A percentile compares a stretch with the other conserved stretches of the same genome.
Evolutionary conservation across 2,797 vertebrate species (phyloP).

Genomic region (Micrastur ruficollis): DNA sequence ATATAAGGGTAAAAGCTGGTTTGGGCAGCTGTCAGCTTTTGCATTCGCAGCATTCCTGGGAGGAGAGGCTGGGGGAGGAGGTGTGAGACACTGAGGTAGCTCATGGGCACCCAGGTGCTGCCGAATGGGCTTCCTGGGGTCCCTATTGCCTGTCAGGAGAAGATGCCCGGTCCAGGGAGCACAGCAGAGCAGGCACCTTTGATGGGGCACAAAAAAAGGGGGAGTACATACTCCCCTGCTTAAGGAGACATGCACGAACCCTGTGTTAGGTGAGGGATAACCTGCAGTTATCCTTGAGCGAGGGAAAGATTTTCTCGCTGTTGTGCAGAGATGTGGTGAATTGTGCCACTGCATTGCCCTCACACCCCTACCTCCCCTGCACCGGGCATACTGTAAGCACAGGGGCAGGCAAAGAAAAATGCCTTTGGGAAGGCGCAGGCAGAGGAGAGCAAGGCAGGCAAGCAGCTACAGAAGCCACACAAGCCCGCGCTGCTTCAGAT

Average conservation of each 20-base stretch:
- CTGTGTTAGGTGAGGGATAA: not conserved
- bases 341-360: not conserved
- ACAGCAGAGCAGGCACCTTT: fast-evolving
- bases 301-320: not conserved
- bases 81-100: not conserved
- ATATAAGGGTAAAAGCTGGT: conserved; percentile 30
- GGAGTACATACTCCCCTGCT: fast-evolving
- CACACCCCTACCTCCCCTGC: not conserved
- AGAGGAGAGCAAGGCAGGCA: not conserved
- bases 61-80: conserved; percentile 8
- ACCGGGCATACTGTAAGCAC: not conserved
- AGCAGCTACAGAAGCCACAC: not conserved
- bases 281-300: not conserved
- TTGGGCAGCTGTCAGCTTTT: conserved; percentile 14
- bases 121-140: fast-evolving
- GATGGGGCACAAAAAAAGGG: not conserved
- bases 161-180: fast-evolving
- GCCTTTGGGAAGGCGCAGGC: not conserved
- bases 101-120: not conserved
- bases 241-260: not conserved
- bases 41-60: conserved; percentile 17
- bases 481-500: fast-evolving
- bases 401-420: not conserved
- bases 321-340: not conserved
- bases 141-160: not conserved